Evolutionary conservation across 1,140 invertebrate genomes (phyloP), one percentile per base, ranked within the genome.

Genomic region (Nasonia giraulti): DNA sequence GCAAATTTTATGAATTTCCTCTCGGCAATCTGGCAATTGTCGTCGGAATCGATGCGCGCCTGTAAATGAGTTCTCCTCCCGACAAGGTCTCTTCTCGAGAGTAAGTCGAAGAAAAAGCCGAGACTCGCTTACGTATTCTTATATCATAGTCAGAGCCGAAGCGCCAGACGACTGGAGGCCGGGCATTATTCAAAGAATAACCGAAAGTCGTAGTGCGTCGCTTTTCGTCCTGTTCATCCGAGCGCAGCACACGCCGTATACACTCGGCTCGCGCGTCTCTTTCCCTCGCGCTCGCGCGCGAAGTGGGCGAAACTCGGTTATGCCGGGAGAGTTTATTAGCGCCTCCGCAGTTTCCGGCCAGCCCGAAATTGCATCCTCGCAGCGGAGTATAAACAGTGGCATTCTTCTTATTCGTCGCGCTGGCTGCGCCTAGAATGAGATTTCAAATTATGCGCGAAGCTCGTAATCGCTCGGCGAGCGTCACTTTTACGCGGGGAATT

Each of bases 181-280:
- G n/a, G n/a, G n/a, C 17, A 80, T 80, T 80, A 80, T 80, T 80
- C 66, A 74, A 74, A 73, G 27, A 74, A 74, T 40, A 55, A 37
- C 44, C 66, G 62, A 82, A 73, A 74, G 44, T 82, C 80, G 37
- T 17, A 20, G 23, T 33, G 37, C 8, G 55, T 33, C 31, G 55
- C 31, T 33, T 20, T 68, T 40, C 31, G 31, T 68, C 23, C 37
- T 79, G 7, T 31, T 6, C 66, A 31, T 66, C 37, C 31, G 37
- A 7, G 27, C 27, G 27, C 27, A 27, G 27, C 33, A 33, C 33
- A 33, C 5, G 33, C 33, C 4, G 33, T 44, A 44, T 44, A 44
- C 31, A 37, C 47, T 31, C 27, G 27, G 27, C 27, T 62, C 31
- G 31, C 50, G 23, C 55, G 12, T n/a, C n/a, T n/a, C n/a, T n/a